phyloP scores from a whole-genome alignment of 2,888 invertebrate species.

The Neria commutata region DNA sequence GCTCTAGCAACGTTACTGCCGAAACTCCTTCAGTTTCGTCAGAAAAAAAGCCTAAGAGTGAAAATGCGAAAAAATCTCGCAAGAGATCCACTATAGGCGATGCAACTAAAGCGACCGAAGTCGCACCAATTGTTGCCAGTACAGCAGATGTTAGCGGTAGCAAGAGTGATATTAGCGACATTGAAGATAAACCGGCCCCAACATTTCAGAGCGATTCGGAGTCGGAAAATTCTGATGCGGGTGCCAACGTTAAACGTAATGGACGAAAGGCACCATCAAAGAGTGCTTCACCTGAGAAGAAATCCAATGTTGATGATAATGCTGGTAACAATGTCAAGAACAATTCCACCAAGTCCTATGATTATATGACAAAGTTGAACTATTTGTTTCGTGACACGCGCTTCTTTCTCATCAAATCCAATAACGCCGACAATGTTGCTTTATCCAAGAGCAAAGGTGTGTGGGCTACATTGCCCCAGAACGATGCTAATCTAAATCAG shows the following conservation, averaged over 20 bases:
- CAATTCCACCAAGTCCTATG: constrained; percentile 70
- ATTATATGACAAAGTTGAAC: constrained; percentile 87
- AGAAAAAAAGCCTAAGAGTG: constrained; percentile 26
- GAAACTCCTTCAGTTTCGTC: constrained; percentile 12
- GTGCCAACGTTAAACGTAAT: constrained; percentile 54
- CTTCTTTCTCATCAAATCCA: constrained; percentile 97
- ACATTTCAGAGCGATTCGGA: constrained; percentile 52
- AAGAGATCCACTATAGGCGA: constrained; percentile 23
- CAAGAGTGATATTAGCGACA: constrained; percentile 50
- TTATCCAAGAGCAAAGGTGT: constrained; percentile 94
- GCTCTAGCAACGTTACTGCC: constrained; percentile 16
- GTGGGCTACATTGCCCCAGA: constrained; percentile 97
- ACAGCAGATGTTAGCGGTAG: constrained; percentile 25
- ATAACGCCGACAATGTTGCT: constrained; percentile 95
- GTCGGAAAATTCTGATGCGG: constrained; percentile 55
- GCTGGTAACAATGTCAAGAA: constrained; percentile 45
- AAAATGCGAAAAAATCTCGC: constrained; percentile 33
- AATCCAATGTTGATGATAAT: constrained; percentile 8
- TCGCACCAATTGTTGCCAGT: constrained; percentile 24
- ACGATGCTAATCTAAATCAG: constrained; percentile 94
- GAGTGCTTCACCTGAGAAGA: constrained; percentile 36
- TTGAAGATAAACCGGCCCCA: constrained; percentile 43
- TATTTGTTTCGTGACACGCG: constrained; percentile 93
- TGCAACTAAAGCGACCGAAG: constrained; percentile 18
- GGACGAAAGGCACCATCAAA: constrained; percentile 25